A percentile compares a stretch with the other conserved stretches of the same genome.
Evolutionary conservation across 2,888 invertebrate genomes (phyloP).

Genomic region (Eudasyphora cyanicolor): DNA sequence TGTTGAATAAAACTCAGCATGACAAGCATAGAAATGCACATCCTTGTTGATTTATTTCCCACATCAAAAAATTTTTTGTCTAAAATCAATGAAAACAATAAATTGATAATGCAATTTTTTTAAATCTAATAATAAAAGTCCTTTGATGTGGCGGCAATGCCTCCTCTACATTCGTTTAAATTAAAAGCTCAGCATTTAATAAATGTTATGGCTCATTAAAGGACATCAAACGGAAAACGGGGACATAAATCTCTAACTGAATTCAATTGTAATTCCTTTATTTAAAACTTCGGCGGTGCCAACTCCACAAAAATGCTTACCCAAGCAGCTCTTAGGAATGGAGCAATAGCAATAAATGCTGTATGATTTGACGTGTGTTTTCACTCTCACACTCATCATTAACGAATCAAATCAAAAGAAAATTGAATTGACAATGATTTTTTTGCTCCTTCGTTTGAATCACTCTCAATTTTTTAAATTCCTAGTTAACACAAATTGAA

Average conservation of each 20-base stretch:
- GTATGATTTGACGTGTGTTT: slow-evolving; percentile 25
- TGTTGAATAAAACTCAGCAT: too few relatives aligned
- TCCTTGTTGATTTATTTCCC: too few relatives aligned
- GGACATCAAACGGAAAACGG: slow-evolving; percentile 69
- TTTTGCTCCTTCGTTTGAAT: background rate
- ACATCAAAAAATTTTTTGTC: too few relatives aligned
- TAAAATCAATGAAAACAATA: too few relatives aligned
- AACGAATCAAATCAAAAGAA: slow-evolving; percentile 12
- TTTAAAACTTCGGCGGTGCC: background rate
- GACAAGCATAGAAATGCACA: too few relatives aligned
- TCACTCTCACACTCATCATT: background rate
- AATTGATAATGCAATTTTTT: background rate
- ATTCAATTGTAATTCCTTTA: slow-evolving; percentile 39
- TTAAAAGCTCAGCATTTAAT: slow-evolving; percentile 63
- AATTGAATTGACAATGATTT: slow-evolving; percentile 26
- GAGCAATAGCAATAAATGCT: too few relatives aligned
- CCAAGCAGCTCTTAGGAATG: too few relatives aligned
- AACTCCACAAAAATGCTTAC: too few relatives aligned
- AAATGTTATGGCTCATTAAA: slow-evolving; percentile 72
- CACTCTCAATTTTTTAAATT: slow-evolving; percentile 13
- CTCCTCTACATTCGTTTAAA: slow-evolving; percentile 8
- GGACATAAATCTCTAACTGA: slow-evolving; percentile 30
- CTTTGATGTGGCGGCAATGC: slow-evolving; percentile 42
- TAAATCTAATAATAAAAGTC: background rate
- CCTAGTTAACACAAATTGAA: slow-evolving; percentile 4